Evolutionary conservation across 2,888 invertebrate genomes (phyloP).

Genomic region (Ophioninae sp.): DNA sequence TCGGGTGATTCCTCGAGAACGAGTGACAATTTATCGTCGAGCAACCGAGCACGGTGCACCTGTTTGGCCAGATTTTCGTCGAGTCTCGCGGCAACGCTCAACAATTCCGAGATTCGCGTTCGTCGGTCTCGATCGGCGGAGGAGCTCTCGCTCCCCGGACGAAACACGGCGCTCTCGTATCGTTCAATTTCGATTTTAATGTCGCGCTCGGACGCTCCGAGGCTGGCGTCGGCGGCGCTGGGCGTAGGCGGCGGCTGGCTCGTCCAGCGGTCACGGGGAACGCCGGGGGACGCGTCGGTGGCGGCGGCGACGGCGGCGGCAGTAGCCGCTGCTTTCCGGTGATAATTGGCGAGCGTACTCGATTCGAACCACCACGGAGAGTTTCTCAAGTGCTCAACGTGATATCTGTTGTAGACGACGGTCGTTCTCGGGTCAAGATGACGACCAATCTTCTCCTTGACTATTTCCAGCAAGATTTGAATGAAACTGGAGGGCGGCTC

Average conservation of each 20-base stretch:
- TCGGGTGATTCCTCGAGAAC: constrained; percentile 77
- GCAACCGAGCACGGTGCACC: constrained; percentile 81
- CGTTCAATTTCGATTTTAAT: constrained; percentile 9
- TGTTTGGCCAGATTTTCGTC: constrained; percentile 82
- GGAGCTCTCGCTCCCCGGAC: constrained; percentile 14
- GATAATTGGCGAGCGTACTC: constrained; percentile 68
- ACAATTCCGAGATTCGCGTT: constrained; percentile 41
- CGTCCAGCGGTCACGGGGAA: not conserved
- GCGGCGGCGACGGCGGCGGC: not conserved
- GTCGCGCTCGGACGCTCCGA: not conserved
- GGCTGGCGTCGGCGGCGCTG: too few species aligned
- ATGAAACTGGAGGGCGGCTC: constrained; percentile 71
- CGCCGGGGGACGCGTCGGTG: too few species aligned
- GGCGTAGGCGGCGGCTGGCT: too few species aligned
- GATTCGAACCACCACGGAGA: constrained; percentile 84
- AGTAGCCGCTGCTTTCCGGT: constrained; percentile 34
- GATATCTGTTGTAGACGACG: constrained; percentile 84
- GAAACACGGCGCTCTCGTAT: not conserved
- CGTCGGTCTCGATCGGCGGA: not conserved
- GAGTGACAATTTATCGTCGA: constrained; percentile 82
- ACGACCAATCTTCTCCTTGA: constrained; percentile 71
- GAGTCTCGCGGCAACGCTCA: constrained; percentile 78
- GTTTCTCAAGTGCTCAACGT: constrained; percentile 82
- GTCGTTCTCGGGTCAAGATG: constrained; percentile 67
- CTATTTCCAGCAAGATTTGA: constrained; percentile 73